Evolutionary conservation across 23 tunicate genomes (phyloP), one percentile per base, ranked within the genome.

Genomic region (Phallusia fumigata): DNA sequence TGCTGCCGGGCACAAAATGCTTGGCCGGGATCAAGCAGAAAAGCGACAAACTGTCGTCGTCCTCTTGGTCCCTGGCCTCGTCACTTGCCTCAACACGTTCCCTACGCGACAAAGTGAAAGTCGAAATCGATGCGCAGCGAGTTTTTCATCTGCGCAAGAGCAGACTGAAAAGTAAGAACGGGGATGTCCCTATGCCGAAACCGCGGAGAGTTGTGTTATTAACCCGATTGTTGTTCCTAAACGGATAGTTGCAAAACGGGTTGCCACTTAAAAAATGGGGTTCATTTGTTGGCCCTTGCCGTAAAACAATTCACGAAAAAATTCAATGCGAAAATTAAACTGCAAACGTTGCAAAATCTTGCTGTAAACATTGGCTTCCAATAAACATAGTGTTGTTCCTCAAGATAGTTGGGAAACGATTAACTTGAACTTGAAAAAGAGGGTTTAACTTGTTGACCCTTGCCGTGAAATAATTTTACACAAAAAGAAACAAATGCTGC

Each of bases 21-120:
- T 80, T 90, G 52, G 82, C 65, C 36, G 95, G 95, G 81, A 90
- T 90, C 51, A 76, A 74, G 8, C 83, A 52, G 79, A 90, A 81
- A 76, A 74, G 86, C 24, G 79, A 85, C 65, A 90, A 90, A 81
- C 64, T 85, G 85, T 33, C 95, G 35, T 26, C 36, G 24, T 90
- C 95, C 18, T 82, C 89, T 50, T 90, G 95, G 95, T 88, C 87
- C 21, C 64, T 88, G 47, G 87, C 87, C 72, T 83, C 92, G 3
- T 31, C 45, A 21, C 19, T 34, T 16, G 31, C 30, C 76, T 74
- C 47, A 0, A 8, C 52, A 8, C 36, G 11, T 10, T 34, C 32
- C 33, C 33, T 30, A 33, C 36, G 32, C 36, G 73, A 52, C 33
- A 52, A 58, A 31, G 0, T 30, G 49, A 80, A 74, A 35, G 80